A percentile compares a stretch with the other conserved stretches of the same genome.
Conservation (phyloP, 2,888 invertebrate species). For the Falcaria lacertinaria region DNA sequence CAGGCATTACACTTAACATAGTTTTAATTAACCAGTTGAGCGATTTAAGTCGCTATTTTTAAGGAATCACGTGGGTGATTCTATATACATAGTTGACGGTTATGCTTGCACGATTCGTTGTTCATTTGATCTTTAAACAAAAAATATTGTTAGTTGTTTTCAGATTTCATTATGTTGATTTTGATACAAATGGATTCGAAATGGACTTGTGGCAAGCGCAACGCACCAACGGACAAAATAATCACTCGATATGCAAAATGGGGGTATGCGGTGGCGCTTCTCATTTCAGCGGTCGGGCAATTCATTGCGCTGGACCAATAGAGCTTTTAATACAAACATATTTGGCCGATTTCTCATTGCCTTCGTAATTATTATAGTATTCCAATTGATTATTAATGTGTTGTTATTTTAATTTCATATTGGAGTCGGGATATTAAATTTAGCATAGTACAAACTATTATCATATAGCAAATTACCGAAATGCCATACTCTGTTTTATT, state of each 20-base stretch:
- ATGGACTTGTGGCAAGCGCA: slow-evolving; percentile 32
- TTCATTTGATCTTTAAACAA: too few relatives aligned
- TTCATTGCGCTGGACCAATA: slow-evolving; percentile 60
- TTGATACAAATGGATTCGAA: slow-evolving; percentile 51
- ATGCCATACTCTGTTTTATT: too few relatives aligned
- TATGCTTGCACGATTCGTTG: too few relatives aligned
- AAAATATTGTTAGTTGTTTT: neutral
- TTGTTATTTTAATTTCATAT: slow-evolving; percentile 17
- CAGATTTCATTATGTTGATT: slow-evolving; percentile 29
- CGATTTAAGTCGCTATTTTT: too few relatives aligned
- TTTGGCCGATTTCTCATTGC: slow-evolving; percentile 38
- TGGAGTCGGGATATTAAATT: too few relatives aligned
- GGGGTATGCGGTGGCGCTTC: slow-evolving; percentile 29
- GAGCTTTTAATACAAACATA: slow-evolving; percentile 56
- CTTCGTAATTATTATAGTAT: slow-evolving; percentile 34
- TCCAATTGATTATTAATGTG: slow-evolving; percentile 19
- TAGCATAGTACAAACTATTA: too few relatives aligned
- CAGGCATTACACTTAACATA: too few relatives aligned
- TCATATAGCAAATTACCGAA: too few relatives aligned
- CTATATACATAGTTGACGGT: too few relatives aligned
- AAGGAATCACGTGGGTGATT: too few relatives aligned
- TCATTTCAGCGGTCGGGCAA: slow-evolving; percentile 53
- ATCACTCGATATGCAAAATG: slow-evolving; percentile 59
- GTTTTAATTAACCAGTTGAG: too few relatives aligned
- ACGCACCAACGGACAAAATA: slow-evolving; percentile 51